Evolutionary conservation across 2,113 vertebrate species (phyloP), one percentile per base, ranked within the genome.

Genomic region (Pomatostomus ruficeps): DNA sequence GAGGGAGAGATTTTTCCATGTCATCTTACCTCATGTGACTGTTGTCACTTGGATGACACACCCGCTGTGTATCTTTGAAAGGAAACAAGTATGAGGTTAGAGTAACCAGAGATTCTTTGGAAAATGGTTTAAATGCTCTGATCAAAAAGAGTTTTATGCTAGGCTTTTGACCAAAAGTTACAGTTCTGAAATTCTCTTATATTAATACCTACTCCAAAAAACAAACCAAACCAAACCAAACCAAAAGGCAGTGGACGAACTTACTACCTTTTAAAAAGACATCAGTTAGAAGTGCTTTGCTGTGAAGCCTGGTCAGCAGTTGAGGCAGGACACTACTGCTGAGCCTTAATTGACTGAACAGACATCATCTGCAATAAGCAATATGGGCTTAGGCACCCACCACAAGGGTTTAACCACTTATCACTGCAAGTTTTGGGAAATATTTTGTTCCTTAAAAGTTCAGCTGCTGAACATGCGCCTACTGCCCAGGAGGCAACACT

Each of bases 41-140:
- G 10, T 2, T 52, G 21, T 52, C n/a, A 61, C 13, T 28, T 58
- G 20, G 11, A 16, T 49, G 8, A 65, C 51, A 40, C 18, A 16
- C 22, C 15, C 11, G 15, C 0, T 62, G 12, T 4, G 3, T 62
- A 14, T 40, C 1, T 1, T 74, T 84, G 49, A n/a, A 71, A 54
- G 29, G 10, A 81, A 85, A 7, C 0, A 71, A 67, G 8, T 16
- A n/a, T 16, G 57, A 75, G 4, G 8, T 35, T 78, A 62, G 38
- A 49, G 9, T 0, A 3, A 68, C 20, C 26, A 63, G 38, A 54
- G 14, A 54, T 49, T 66, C 36, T 67, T 45, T n/a, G 26, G 29
- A 21, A 91, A 58, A n/a, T 7, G 5, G 9, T 52, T 86, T 40
- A 78, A 74, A 74, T 35, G 18, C 4, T 81, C 21, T 58, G 33